These are phyloP conservation scores for Philopedon plagiatum DNA, from an alignment of 2,888 invertebrate species.

Conservation along the genomic window DNA sequence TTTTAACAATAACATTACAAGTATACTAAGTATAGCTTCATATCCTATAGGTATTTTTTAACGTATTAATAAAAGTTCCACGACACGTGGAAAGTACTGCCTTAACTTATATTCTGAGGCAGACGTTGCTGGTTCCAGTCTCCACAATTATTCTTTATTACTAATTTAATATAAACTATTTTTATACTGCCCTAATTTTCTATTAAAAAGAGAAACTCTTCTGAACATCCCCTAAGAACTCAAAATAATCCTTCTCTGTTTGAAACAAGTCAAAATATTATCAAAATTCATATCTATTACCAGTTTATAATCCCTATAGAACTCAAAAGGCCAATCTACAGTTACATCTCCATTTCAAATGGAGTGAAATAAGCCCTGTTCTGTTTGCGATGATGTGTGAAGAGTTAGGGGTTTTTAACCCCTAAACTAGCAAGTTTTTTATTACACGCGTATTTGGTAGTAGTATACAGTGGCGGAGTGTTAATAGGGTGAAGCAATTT, in stretches of 20 bases:
- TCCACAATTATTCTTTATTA: too few relatives aligned
- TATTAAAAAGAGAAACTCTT: too few relatives aligned
- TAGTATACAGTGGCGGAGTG: conserved; percentile 11
- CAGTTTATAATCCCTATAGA: conserved; percentile 40
- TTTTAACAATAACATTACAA: too few relatives aligned
- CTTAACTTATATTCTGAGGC: too few relatives aligned
- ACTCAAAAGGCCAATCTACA: conserved; percentile 57
- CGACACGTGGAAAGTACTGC: too few relatives aligned
- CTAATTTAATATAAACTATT: too few relatives aligned
- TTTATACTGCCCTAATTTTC: too few relatives aligned
- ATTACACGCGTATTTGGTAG: not conserved
- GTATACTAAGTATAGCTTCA: too few relatives aligned
- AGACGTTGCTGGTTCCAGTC: too few relatives aligned
- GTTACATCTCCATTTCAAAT: conserved; percentile 63
- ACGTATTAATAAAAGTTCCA: too few relatives aligned
- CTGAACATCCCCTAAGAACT: not conserved
- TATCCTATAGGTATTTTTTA: too few relatives aligned
- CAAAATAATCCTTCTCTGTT: conserved; percentile 4
- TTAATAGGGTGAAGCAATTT: too few relatives aligned
- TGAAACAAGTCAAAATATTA: conserved; percentile 29
- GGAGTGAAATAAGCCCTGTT: conserved; percentile 61
- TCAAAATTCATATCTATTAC: conserved; percentile 34
- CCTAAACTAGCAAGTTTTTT: conserved; percentile 28
- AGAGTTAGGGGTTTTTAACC: conserved; percentile 55
- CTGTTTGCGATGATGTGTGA: conserved; percentile 41